These are phyloP conservation scores for Podarcis siculus DNA, from an alignment of 2,797 vertebrate species.

Conservation along the genomic window DNA sequence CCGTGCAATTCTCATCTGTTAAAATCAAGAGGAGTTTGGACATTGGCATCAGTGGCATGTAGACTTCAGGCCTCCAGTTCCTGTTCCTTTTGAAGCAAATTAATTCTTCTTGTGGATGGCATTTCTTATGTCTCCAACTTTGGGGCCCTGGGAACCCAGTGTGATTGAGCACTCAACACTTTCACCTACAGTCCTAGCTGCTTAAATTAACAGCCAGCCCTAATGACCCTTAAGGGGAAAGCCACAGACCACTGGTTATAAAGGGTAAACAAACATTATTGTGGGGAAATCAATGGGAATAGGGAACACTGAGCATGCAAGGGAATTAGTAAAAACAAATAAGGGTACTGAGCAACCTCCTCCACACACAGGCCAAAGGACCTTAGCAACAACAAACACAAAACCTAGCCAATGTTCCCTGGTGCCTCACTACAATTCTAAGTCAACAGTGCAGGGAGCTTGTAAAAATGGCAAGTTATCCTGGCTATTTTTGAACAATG, in stretches of 20 bases:
- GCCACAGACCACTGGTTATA: not conserved
- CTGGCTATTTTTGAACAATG: not conserved
- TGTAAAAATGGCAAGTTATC: not conserved
- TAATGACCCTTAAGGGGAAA: slow-evolving; percentile 11
- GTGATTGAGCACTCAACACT: not conserved
- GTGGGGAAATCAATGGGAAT: slow-evolving; percentile 7
- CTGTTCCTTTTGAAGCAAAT: not conserved
- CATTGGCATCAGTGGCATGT: not conserved
- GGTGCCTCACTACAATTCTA: not conserved
- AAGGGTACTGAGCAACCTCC: not conserved
- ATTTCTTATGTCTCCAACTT: not conserved
- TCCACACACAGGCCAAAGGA: not conserved
- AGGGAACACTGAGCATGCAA: not conserved
- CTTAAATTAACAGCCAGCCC: slow-evolving; percentile 13
- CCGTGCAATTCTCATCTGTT: not conserved
- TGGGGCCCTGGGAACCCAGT: not conserved
- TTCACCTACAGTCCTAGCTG: not conserved
- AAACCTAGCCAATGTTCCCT: not conserved
- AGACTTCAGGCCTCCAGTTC: not conserved
- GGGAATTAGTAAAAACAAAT: slow-evolving; percentile 4
- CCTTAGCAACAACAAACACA: not conserved
- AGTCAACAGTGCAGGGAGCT: not conserved
- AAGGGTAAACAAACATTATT: slow-evolving; percentile 32
- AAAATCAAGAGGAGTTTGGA: not conserved
- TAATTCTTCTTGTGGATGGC: not conserved